Evolutionary conservation across 1,140 invertebrate species (phyloP).

Genomic region (Drosophila nigromelanica): DNA sequence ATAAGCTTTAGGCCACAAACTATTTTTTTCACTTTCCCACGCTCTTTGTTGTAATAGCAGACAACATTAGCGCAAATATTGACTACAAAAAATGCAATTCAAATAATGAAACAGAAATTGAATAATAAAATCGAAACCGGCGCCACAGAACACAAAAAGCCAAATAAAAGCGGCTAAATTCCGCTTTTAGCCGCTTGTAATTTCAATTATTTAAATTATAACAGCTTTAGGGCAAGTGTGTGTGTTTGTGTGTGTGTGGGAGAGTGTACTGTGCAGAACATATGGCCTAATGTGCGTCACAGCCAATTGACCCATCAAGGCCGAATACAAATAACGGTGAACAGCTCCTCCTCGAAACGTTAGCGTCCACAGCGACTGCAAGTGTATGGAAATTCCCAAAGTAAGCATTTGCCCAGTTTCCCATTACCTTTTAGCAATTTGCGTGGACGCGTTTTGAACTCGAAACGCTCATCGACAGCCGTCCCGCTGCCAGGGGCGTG

Average conservation of each 20-base stretch:
- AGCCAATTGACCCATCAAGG: neutral
- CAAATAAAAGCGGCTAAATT: neutral
- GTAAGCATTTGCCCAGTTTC: neutral
- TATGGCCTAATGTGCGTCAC: conserved; percentile 66
- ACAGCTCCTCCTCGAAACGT: conserved; percentile 35
- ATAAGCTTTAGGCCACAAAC: neutral
- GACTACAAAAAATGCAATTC: neutral
- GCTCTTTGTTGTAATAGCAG: neutral
- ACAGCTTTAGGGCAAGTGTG: conserved; percentile 14
- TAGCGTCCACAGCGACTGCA: conserved; percentile 59
- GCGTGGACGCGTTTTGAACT: conserved; percentile 79
- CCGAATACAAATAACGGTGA: neutral
- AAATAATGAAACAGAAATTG: neutral
- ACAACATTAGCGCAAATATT: neutral
- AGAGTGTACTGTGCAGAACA: conserved; percentile 40
- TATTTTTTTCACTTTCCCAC: neutral
- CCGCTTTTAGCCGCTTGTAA: conserved; percentile 11
- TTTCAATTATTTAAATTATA: conserved; percentile 69
- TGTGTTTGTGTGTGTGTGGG: conserved; percentile 22
- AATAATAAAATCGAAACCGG: conserved; percentile 23
- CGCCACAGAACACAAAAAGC: neutral
- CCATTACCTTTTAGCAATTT: conserved; percentile 79
- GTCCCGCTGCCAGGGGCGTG: conserved; percentile 38
- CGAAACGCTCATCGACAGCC: conserved; percentile 72
- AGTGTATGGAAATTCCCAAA: conserved; percentile 17